phyloP scores from a whole-genome alignment of 2,113 vertebrate genomes.

The Hirundichthys speculiger region DNA sequence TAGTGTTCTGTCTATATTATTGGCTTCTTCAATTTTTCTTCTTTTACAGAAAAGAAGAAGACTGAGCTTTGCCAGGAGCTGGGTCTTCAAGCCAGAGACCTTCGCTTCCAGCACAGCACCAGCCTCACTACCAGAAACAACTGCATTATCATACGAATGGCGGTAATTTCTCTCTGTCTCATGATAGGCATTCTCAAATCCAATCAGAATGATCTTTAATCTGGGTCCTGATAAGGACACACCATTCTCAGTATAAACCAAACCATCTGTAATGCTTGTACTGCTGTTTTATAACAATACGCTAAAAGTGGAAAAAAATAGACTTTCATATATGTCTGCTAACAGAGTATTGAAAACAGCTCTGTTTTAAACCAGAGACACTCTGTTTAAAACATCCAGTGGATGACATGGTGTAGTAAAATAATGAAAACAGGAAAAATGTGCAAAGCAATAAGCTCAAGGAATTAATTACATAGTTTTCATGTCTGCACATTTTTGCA shows the following conservation, averaged over 20 bases:
- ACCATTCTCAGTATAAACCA: not conserved
- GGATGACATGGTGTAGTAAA: not conserved
- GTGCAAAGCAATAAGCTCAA: not conserved
- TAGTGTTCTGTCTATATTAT: not conserved
- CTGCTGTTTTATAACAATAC: not conserved
- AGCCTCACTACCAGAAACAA: slow-evolving; percentile 92
- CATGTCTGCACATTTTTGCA: not conserved
- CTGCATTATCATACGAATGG: slow-evolving; percentile 93
- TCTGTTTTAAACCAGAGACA: not conserved
- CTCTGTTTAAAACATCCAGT: too few species aligned
- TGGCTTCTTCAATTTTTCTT: not conserved
- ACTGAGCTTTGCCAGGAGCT: slow-evolving; percentile 94
- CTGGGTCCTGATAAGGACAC: too few species aligned
- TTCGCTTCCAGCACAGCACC: slow-evolving; percentile 93
- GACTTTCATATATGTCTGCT: too few species aligned
- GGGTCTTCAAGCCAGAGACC: slow-evolving; percentile 93
- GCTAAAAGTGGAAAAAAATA: not conserved
- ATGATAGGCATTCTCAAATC: not conserved
- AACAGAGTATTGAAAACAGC: not conserved
- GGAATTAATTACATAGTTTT: not conserved
- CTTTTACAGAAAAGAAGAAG: slow-evolving; percentile 91
- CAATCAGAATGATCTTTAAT: too few species aligned
- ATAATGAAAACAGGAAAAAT: not conserved
- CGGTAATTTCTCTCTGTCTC: slow-evolving; percentile 76
- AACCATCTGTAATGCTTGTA: not conserved